phyloP scores from a whole-genome alignment of 2,113 vertebrate species.

The Erinaceus europaeus region DNA sequence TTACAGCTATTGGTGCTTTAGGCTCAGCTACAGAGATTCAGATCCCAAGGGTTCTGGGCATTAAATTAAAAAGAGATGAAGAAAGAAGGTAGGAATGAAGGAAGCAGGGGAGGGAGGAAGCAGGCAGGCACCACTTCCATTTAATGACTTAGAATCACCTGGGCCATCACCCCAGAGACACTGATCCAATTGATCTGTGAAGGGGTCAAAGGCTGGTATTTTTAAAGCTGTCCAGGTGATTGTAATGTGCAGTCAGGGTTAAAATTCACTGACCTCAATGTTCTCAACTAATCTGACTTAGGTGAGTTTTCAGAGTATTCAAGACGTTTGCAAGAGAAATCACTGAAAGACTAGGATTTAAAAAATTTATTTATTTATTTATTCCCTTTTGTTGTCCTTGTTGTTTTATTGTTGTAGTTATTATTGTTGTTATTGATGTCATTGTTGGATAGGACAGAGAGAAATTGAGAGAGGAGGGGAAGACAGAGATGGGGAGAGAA shows the following conservation, averaged over 20 bases:
- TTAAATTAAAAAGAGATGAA: neutral
- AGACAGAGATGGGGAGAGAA: no score
- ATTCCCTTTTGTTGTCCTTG: no score
- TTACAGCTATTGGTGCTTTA: neutral
- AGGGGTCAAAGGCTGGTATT: neutral
- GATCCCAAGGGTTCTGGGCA: neutral
- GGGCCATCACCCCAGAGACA: neutral
- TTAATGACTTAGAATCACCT: neutral
- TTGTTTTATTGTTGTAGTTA: no score
- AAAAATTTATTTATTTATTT: neutral
- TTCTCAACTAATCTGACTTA: slow-evolving; percentile 14
- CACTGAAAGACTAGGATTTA: neutral
- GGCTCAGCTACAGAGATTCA: neutral
- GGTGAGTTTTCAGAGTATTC: neutral
- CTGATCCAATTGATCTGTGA: neutral
- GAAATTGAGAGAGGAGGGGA: no score
- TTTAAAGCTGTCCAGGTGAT: neutral
- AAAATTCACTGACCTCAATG: neutral
- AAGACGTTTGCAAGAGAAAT: slow-evolving; percentile 13
- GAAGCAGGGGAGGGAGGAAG: no score
- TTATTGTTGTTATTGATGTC: no score
- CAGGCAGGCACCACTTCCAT: neutral
- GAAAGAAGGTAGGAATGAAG: no score
- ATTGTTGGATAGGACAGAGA: no score
- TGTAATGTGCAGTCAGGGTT: neutral